Percentiles rank a stretch among this genome's conserved stretches.
Conservation (phyloP, 2,797 vertebrate genomes). For the Thamnophis elegans region DNA sequence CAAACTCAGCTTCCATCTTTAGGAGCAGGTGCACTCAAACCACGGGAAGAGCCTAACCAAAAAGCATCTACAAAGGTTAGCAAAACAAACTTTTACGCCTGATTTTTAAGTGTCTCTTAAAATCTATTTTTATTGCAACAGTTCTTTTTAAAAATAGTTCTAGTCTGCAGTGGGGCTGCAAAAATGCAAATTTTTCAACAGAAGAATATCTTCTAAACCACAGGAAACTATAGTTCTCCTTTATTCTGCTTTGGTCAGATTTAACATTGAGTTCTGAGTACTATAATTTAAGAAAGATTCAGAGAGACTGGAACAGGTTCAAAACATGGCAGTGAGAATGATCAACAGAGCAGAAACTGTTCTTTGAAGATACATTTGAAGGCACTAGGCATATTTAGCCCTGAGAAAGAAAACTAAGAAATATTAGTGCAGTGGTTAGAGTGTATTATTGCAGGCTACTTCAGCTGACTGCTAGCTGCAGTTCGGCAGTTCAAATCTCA, state of each 20-base stretch:
- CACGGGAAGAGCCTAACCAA: conserved; percentile 92
- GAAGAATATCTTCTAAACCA: neutral
- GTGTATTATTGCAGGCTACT: too few relatives aligned
- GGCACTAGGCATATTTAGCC: neutral
- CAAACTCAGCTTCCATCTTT: conserved; percentile 93
- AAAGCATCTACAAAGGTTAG: conserved; percentile 87
- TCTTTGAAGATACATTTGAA: neutral
- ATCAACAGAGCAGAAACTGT: neutral
- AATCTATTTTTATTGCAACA: neutral
- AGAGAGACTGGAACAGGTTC: neutral
- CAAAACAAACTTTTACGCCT: neutral
- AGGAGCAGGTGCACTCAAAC: conserved; percentile 86
- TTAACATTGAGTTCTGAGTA: conserved; percentile 7
- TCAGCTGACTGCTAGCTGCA: too few relatives aligned
- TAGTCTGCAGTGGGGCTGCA: neutral
- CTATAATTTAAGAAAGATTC: neutral
- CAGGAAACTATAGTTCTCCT: neutral
- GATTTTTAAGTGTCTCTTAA: neutral
- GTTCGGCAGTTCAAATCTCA: too few relatives aligned
- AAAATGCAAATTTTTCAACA: neutral
- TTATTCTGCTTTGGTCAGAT: conserved; percentile 21
- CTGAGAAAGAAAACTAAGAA: neutral
- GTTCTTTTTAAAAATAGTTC: neutral
- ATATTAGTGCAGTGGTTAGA: too few relatives aligned
- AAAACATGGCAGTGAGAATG: neutral